Percentiles rank a stretch among this genome's conserved stretches.
phyloP scores from a whole-genome alignment of 2,797 vertebrate species.

The Ptychobarbus kaznakovi region DNA sequence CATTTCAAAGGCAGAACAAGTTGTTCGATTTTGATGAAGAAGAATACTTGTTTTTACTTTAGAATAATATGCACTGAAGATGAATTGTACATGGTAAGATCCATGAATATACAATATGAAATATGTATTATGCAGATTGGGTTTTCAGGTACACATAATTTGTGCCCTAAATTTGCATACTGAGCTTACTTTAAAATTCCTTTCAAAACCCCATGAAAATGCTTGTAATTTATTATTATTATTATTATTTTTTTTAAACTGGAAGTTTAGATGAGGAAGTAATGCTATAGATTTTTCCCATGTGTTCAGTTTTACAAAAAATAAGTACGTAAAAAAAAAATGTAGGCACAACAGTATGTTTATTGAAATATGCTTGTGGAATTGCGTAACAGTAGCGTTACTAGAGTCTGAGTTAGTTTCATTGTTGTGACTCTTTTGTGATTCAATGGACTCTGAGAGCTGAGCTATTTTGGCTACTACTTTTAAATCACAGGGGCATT shows the following conservation, averaged over 20 bases:
- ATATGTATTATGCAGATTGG: background rate
- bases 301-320: background rate
- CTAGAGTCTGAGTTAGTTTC: background rate
- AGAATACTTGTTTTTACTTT: background rate
- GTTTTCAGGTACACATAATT: background rate
- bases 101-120: background rate
- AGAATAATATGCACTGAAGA: background rate
- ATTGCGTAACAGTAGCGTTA: background rate
- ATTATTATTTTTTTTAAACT: background rate
- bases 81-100: background rate
- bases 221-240: background rate
- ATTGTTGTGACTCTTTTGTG: background rate
- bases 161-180: background rate
- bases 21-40: background rate
- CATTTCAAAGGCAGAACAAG: too few species aligned
- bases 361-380: conserved; percentile 4
- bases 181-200: background rate
- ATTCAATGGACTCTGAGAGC: background rate
- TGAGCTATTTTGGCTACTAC: conserved; percentile 9
- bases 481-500: background rate
- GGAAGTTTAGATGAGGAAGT: background rate
- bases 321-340: background rate
- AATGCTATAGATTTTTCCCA: background rate
- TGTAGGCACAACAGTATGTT: background rate
- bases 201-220: background rate